Conservation (phyloP, 1,140 invertebrate species). For the Aethina tumida region DNA sequence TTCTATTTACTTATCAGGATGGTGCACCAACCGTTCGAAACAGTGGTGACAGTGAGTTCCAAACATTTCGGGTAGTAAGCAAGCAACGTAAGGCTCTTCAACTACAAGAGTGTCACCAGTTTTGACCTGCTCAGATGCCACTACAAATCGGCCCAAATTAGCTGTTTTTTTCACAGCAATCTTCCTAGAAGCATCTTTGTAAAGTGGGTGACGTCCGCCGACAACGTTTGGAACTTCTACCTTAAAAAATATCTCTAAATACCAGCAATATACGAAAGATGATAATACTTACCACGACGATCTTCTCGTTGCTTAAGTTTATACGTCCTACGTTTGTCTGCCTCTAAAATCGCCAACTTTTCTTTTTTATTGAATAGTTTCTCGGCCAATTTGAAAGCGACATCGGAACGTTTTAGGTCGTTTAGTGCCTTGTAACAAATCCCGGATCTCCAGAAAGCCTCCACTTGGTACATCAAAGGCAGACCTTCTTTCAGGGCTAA, state of each 20-base stretch:
- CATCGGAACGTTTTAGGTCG: constrained; percentile 42
- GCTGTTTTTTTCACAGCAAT: constrained; percentile 39
- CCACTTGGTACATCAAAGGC: constrained; percentile 41
- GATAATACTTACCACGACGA: not conserved
- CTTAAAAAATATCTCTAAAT: constrained; percentile 5
- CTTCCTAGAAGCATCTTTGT: constrained; percentile 35
- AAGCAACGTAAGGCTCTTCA: constrained; percentile 66
- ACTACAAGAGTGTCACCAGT: constrained; percentile 57
- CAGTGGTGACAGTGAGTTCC: constrained; percentile 77
- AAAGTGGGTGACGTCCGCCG: constrained; percentile 28
- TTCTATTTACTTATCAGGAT: not conserved
- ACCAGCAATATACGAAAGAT: not conserved
- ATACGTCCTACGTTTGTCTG: constrained; percentile 8
- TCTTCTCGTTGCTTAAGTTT: not conserved
- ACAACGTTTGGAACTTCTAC: constrained; percentile 20
- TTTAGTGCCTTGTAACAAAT: constrained; percentile 48
- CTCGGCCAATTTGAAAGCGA: constrained; percentile 47
- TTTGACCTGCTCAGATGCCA: constrained; percentile 46
- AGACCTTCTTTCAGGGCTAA: constrained; percentile 47
- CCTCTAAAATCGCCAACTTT: constrained; percentile 8
- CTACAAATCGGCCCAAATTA: constrained; percentile 43
- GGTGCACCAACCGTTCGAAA: constrained; percentile 48
- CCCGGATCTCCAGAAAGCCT: constrained; percentile 52
- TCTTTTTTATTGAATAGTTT: constrained; percentile 38
- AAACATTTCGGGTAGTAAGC: constrained; percentile 59